Evolutionary conservation across 1,140 invertebrate species (phyloP).

Genomic region (Aphaenogaster ashmeadi): DNA sequence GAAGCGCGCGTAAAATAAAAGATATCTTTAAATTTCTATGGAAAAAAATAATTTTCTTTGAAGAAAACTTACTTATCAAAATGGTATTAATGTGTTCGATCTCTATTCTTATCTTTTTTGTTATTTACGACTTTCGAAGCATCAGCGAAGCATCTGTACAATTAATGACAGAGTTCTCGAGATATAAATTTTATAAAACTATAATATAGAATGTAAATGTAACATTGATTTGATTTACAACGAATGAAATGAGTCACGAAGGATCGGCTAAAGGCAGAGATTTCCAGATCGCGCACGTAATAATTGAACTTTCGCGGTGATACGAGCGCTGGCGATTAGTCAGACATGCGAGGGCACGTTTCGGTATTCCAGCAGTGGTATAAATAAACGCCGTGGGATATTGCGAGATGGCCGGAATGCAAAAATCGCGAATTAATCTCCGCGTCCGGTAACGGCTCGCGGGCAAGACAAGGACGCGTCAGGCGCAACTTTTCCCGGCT

Average conservation of each 20-base stretch:
- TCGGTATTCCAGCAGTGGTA: conserved; percentile 5
- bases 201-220: background rate
- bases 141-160: no score
- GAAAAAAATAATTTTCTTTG: background rate
- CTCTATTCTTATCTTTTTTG: background rate
- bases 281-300: conserved; percentile 5
- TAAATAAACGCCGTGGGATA: conserved; percentile 39
- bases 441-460: background rate
- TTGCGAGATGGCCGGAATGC: conserved; percentile 27
- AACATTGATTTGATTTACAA: background rate
- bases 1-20: background rate
- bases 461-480: conserved; percentile 28
- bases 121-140: background rate
- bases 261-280: background rate
- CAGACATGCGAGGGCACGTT: conserved; percentile 19
- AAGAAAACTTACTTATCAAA: background rate
- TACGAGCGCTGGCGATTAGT: conserved; percentile 28
- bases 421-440: conserved; percentile 35
- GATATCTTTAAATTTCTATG: background rate
- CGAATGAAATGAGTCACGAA: background rate
- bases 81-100: background rate
- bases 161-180: background rate
- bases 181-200: background rate
- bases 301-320: conserved; percentile 18
- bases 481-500: conserved; percentile 16